These are phyloP conservation scores for Lepus americanus DNA, from an alignment of 2,113 vertebrate genomes.

Conservation along the genomic window DNA sequence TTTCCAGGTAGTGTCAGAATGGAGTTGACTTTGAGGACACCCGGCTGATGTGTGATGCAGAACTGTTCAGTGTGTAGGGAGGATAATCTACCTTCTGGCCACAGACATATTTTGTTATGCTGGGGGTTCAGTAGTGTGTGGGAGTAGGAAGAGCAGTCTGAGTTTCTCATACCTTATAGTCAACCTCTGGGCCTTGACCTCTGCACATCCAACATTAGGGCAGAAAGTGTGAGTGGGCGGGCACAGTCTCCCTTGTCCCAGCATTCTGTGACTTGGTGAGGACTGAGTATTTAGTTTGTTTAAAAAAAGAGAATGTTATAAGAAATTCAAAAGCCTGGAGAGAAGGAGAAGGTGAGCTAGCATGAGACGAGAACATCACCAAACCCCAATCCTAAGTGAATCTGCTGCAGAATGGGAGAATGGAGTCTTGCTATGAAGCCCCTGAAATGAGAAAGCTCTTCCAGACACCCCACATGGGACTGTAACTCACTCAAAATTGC, in stretches of 20 bases:
- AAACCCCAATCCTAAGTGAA: background rate
- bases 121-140: background rate
- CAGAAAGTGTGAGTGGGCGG: background rate
- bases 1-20: background rate
- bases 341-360: background rate
- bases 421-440: background rate
- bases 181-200: background rate
- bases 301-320: conserved; percentile 17
- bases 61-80: background rate
- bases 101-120: background rate
- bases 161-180: background rate
- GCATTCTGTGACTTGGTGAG: conserved; percentile 28
- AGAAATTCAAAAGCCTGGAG: background rate
- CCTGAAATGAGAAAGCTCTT: background rate
- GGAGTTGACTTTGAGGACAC: background rate
- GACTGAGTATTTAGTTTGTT: background rate
- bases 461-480: background rate
- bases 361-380: background rate
- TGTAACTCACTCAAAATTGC: conserved; percentile 79
- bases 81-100: background rate
- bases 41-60: background rate
- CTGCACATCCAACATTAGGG: background rate
- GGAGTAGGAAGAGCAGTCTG: background rate
- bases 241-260: background rate
- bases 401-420: background rate